Base-by-base conservation (phyloP, 2,888 invertebrate species). In the Himalopsyche kuldschensis region DNA sequence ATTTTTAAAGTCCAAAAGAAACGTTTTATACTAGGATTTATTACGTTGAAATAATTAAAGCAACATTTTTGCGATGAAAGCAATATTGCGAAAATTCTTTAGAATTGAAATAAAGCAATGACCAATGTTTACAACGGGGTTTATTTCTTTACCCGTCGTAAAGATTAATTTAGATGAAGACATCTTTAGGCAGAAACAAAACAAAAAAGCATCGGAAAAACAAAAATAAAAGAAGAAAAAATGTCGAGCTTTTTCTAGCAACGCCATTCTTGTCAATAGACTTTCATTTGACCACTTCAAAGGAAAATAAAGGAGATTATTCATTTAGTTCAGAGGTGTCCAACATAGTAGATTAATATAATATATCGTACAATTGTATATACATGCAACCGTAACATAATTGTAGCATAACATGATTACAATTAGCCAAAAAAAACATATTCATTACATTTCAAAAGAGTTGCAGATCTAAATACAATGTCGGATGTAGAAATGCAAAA, bases 211-310 rank as follows among this genome's bases (percentile, higher is more conserved):
- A 55, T 55, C 55, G 55, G 20, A 55, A 55, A 55, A 55, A 55
- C 55, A 55, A 55, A 55, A 55, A 41, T 41, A 41, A 41, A 41
- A 41, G 41, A 41, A 41, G n/a, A 55, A 55, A 55, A 55, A 55
- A 55, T 55, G 55, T 55, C 55, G 55, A 20, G 5, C 55, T 20
- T n/a, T 55, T 55, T 55, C 55, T 55, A 20, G 55, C 20, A 55
- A 55, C 55, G 55, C 55, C 55, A 55, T 55, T 55, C 55, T 55
- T 55, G 55, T 55, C 55, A 55, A 20, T 35, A 24, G 77, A 41
- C 35, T 77, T 77, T 77, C 77, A 35, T 77, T 77, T 77, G 77
- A 77, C 77, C 77, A 35, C 77, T 77, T 77, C 77, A 77, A 77
- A 77, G 77, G 55, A 77, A 77, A 77, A 77, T 77, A 77, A 35